Percentiles rank a stretch among this genome's conserved stretches.
Conservation (phyloP, 2,113 vertebrate species). For the Pelecanoides urinatrix region DNA sequence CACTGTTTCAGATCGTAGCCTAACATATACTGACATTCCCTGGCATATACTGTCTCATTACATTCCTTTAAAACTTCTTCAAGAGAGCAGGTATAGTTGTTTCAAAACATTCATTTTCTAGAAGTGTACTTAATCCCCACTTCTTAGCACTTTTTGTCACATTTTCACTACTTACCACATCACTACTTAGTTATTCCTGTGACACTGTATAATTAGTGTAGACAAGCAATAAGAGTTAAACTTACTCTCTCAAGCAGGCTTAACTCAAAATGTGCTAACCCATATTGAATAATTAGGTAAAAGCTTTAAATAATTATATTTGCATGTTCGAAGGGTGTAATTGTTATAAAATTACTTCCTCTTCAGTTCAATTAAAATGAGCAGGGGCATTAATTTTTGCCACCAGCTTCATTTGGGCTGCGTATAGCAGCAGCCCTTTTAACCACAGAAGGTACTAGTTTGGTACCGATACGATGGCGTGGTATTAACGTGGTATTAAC, state of each 20-base stretch:
- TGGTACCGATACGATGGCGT: accelerated
- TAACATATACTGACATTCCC: background rate
- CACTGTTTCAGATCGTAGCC: background rate
- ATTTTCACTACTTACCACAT: background rate
- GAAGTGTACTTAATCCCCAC: background rate
- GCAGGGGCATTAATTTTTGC: background rate
- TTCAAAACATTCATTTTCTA: background rate
- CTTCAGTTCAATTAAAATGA: background rate
- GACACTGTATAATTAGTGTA: background rate
- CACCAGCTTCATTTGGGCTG: background rate
- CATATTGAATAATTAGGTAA: background rate
- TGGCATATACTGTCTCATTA: background rate
- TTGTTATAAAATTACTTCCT: background rate
- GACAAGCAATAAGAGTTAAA: background rate
- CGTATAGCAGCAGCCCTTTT: accelerated
- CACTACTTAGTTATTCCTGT: background rate
- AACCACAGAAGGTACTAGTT: background rate
- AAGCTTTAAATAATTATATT: background rate
- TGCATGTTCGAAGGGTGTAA: background rate
- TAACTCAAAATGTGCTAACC: background rate
- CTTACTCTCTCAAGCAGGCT: background rate
- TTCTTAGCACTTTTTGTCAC: background rate
- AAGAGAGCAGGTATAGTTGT: background rate
- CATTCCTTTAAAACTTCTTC: background rate
- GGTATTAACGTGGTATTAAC: background rate